Conservation (phyloP, 2,888 invertebrate species). For the Rutpela maculata region DNA sequence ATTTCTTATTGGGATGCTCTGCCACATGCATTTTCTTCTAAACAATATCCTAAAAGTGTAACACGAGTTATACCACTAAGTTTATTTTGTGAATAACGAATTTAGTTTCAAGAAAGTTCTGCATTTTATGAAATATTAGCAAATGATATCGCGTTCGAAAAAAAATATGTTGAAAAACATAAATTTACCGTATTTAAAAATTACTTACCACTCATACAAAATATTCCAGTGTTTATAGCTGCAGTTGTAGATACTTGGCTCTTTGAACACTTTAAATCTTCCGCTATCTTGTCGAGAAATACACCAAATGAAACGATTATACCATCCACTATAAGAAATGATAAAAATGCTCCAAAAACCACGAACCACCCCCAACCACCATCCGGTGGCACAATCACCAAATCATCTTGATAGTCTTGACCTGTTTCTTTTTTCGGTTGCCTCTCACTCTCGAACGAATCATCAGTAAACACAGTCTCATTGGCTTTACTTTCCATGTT, state of each 20-base stretch:
- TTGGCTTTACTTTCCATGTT: conserved; percentile 9
- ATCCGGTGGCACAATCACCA: conserved; percentile 75
- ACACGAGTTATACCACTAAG: no score
- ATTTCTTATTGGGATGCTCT: no score
- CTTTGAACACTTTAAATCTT: conserved; percentile 51
- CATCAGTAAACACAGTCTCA: neutral
- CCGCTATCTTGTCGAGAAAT: conserved; percentile 69
- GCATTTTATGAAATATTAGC: no score
- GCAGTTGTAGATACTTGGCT: conserved; percentile 72
- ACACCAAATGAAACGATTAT: conserved; percentile 77
- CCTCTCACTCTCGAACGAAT: conserved; percentile 7
- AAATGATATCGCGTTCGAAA: no score
- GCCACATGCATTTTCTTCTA: no score
- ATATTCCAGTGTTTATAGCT: conserved; percentile 90
- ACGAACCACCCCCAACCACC: conserved; percentile 80
- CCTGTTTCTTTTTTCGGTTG: conserved; percentile 18
- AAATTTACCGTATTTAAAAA: neutral
- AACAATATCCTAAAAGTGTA: no score
- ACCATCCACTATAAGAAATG: conserved; percentile 78
- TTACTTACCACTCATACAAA: conserved; percentile 88
- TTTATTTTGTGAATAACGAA: no score
- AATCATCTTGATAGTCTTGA: conserved; percentile 53
- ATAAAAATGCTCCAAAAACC: conserved; percentile 75
- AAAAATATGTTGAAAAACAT: no score
- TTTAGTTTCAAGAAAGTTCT: no score